A percentile compares a stretch with the other conserved stretches of the same genome.
Conservation (phyloP, 2,888 invertebrate genomes). For the Limnephilus marmoratus region DNA sequence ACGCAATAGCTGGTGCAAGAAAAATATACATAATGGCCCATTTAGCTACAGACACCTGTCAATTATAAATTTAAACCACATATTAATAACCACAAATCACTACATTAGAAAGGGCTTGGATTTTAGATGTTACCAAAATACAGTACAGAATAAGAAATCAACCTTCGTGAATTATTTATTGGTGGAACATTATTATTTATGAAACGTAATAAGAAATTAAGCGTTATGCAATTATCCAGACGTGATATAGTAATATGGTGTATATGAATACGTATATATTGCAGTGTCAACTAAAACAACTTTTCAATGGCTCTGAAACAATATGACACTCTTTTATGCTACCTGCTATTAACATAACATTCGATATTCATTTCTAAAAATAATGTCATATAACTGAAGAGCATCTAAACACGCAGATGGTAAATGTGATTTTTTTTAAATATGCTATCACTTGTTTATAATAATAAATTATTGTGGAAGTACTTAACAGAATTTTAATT, state of each 20-base stretch:
- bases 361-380: not conserved
- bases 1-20: not conserved
- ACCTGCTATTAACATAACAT: not conserved
- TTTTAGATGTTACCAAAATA: not conserved
- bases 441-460: too few species aligned
- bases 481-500: too few species aligned
- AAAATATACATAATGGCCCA: not conserved
- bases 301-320: not conserved
- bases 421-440: too few species aligned
- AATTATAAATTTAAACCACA: not conserved
- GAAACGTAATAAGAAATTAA: not conserved
- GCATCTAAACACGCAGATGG: not conserved
- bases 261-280: not conserved
- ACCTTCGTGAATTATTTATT: not conserved
- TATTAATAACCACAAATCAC: not conserved
- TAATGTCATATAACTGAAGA: not conserved
- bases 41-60: not conserved
- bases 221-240: not conserved
- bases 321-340: not conserved
- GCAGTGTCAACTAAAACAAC: not conserved
- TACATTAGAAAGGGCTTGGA: not conserved
- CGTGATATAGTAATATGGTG: not conserved
- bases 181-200: constrained; percentile 8
- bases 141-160: not conserved
- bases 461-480: too few species aligned